These are phyloP conservation scores for Sitophilus oryzae DNA, from an alignment of 1,140 invertebrate species.

Conservation along the genomic window DNA sequence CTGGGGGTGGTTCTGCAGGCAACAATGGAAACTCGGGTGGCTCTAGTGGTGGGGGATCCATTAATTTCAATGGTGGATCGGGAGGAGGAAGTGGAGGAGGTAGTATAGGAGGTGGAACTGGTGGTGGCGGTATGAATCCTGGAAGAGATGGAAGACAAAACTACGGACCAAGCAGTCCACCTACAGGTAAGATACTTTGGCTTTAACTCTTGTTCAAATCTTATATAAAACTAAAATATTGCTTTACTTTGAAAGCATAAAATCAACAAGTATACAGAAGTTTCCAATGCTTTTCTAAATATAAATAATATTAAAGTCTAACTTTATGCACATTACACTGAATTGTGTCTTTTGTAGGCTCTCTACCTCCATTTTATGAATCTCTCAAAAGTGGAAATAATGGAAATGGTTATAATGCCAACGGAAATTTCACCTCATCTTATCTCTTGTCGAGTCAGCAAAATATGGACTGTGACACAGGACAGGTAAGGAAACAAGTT, in stretches of 20 bases:
- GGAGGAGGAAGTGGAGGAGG: conserved; percentile 51
- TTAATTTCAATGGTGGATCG: conserved; percentile 47
- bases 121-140: conserved; percentile 64
- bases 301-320: too few species aligned
- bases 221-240: too few species aligned
- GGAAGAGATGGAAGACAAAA: conserved; percentile 71
- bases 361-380: conserved; percentile 77
- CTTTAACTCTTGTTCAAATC: too few species aligned
- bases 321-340: neutral
- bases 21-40: conserved; percentile 47
- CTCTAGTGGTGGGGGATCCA: conserved; percentile 49
- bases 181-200: conserved; percentile 45
- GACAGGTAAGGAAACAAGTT: conserved; percentile 42
- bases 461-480: conserved; percentile 71
- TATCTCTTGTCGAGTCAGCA: conserved; percentile 52
- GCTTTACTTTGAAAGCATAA: too few species aligned
- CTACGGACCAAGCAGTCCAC: conserved; percentile 76
- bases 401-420: conserved; percentile 49
- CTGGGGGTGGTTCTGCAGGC: conserved; percentile 41
- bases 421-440: conserved; percentile 40
- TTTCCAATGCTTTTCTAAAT: too few species aligned
- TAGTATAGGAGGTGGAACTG: conserved; percentile 54
- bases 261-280: too few species aligned
- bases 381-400: conserved; percentile 72
- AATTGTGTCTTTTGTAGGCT: conserved; percentile 46